A percentile compares a stretch with the other conserved stretches of the same genome.
Evolutionary conservation across 2,888 invertebrate species (phyloP).

Genomic region (Nomada fabriciana): DNA sequence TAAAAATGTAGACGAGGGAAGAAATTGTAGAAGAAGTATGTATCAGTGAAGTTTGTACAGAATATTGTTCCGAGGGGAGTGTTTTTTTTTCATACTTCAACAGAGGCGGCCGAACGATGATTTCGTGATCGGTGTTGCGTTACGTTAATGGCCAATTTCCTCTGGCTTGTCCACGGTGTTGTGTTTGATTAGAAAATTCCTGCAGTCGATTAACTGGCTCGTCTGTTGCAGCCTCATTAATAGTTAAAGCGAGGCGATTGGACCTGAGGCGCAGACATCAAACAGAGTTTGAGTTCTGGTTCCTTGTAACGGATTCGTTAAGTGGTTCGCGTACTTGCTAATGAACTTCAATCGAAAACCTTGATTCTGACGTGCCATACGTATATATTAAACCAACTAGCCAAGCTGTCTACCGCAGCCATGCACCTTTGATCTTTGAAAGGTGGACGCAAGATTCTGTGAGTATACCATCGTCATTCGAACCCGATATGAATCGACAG

Average conservation of each 20-base stretch:
- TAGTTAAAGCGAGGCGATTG: slow-evolving; percentile 47
- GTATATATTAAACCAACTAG: neutral
- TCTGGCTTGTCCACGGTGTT: slow-evolving; percentile 28
- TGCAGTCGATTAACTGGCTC: slow-evolving; percentile 44
- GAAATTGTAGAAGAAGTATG: neutral
- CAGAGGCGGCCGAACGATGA: neutral
- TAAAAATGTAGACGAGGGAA: neutral
- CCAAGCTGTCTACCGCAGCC: slow-evolving; percentile 4
- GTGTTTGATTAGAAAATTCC: slow-evolving; percentile 56
- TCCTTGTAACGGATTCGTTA: slow-evolving; percentile 44
- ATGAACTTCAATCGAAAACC: slow-evolving; percentile 26
- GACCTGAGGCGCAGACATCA: slow-evolving; percentile 47
- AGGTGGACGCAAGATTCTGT: neutral
- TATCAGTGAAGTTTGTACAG: neutral
- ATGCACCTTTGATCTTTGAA: slow-evolving; percentile 1
- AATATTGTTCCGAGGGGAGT: no score
- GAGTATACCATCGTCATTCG: slow-evolving; percentile 2
- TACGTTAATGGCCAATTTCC: slow-evolving; percentile 50
- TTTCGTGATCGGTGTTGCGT: slow-evolving; percentile 35
- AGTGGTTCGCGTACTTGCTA: slow-evolving; percentile 13
- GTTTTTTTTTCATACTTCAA: neutral
- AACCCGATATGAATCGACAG: neutral
- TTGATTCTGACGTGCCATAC: slow-evolving; percentile 13
- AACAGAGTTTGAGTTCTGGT: slow-evolving; percentile 37
- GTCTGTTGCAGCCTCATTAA: slow-evolving; percentile 48